Conservation (phyloP, 1,140 invertebrate species). For the Aricia agestis region DNA sequence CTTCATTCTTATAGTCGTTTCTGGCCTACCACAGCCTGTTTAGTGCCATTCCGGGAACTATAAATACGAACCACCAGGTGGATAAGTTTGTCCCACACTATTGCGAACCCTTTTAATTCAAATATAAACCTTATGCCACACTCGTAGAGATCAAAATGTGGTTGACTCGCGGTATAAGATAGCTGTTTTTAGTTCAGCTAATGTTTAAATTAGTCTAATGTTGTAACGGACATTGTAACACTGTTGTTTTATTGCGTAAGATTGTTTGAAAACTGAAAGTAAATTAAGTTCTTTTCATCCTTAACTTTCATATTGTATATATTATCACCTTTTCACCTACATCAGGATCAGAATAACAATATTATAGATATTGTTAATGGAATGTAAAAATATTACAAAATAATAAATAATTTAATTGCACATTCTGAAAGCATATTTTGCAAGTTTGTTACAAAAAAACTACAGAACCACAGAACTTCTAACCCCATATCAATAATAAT, state of each 20-base stretch:
- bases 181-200: neutral
- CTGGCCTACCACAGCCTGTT: slow-evolving; percentile 1
- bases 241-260: neutral
- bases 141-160: neutral
- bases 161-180: neutral
- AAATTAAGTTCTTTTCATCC: no score
- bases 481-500: no score
- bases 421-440: no score
- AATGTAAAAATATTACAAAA: no score
- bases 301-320: no score
- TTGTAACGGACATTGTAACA: slow-evolving; percentile 4
- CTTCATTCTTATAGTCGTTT: neutral
- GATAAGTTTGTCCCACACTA: slow-evolving; percentile 25
- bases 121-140: neutral
- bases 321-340: no score
- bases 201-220: slow-evolving; percentile 12
- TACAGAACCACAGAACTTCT: no score
- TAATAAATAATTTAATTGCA: no score
- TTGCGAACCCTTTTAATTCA: slow-evolving; percentile 1
- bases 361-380: no score
- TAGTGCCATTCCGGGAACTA: slow-evolving; percentile 31
- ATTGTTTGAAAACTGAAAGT: no score
- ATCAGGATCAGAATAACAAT: no score
- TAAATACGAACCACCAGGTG: slow-evolving; percentile 33
- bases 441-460: no score